Evolutionary conservation across 2,888 invertebrate species (phyloP).

Genomic region (Nebria salina): DNA sequence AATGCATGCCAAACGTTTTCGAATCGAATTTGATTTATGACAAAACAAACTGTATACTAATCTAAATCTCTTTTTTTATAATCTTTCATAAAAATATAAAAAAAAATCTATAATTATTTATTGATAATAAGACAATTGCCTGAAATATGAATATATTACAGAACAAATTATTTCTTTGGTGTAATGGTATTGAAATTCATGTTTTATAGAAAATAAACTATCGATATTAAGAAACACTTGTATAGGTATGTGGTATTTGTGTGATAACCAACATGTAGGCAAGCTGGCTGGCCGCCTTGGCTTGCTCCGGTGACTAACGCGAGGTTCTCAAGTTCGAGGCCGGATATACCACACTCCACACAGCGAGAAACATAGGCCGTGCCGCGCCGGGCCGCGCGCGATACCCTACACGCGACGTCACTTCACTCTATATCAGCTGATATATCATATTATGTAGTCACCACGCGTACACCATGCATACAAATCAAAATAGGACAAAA

Average conservation of each 20-base stretch:
- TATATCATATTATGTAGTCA: background rate
- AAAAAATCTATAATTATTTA: background rate
- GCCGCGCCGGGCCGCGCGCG: background rate
- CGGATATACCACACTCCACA: slow-evolving; percentile 4
- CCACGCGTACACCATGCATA: background rate
- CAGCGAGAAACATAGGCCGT: background rate
- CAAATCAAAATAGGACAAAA: background rate
- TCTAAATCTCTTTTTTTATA: background rate
- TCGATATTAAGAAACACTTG: background rate
- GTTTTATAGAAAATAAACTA: background rate
- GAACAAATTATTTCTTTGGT: too few relatives aligned
- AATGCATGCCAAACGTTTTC: background rate
- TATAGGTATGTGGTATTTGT: background rate
- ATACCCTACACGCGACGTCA: background rate
- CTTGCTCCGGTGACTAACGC: slow-evolving; percentile 14
- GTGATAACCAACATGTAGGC: background rate
- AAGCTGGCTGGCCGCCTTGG: background rate
- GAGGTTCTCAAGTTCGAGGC: slow-evolving; percentile 18
- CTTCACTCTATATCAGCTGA: background rate
- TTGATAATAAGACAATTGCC: background rate
- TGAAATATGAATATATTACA: too few relatives aligned
- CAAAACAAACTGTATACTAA: background rate
- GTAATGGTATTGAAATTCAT: too few relatives aligned
- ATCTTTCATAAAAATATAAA: background rate
- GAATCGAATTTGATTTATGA: background rate